Base-by-base conservation (phyloP, 1,140 invertebrate species). In the Mya arenaria region DNA sequence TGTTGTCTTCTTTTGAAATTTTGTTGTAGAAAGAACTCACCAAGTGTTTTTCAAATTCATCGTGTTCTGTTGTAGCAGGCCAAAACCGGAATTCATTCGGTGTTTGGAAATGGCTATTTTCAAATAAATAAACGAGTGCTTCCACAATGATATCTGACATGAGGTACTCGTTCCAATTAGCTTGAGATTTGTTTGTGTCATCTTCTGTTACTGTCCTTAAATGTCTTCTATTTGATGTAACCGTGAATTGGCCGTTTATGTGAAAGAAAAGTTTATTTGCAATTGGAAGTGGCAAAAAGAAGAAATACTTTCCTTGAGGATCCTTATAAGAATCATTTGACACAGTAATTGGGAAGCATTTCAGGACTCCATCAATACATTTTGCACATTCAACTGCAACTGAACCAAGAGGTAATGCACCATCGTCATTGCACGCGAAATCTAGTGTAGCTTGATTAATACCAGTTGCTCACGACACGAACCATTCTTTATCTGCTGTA, bases 151-250 rank as follows among this genome's bases (percentile, higher is more conserved):
- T 56, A 74, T 84, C 86, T 4, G 28, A 56, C 41, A 87, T 63
- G 0, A 90, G 71, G 25, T 66, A 79, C 28, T 83, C 58, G 63
- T 90, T 90, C 89, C 89, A 90, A 17, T 81, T 23, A 39, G 55
- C 62, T 81, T 25, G 63, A 28, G 44, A 56, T 19, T 32, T 30
- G 48, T 78, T 82, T 41, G 62, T 82, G 41, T 87, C 82, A 66
- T 85, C 86, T 71, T 87, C 84, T 28, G 73, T 82, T 32, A 48
- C 25, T 6, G 55, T 41, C 32, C 65, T 65, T 0, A 87, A 44
- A 28, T 77, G 62, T 44, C 68, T 60, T 55, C 85, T 82, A 41
- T 84, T 75, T 58, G 80, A 72, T 15, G 74, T 84, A 30, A 86
- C 65, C 5, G 75, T 77, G 73, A 89, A 88, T 32, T 84, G 79